These are phyloP conservation scores for Bolborhynchus lineola DNA, from an alignment of 2,113 vertebrate genomes.

Conservation along the genomic window DNA sequence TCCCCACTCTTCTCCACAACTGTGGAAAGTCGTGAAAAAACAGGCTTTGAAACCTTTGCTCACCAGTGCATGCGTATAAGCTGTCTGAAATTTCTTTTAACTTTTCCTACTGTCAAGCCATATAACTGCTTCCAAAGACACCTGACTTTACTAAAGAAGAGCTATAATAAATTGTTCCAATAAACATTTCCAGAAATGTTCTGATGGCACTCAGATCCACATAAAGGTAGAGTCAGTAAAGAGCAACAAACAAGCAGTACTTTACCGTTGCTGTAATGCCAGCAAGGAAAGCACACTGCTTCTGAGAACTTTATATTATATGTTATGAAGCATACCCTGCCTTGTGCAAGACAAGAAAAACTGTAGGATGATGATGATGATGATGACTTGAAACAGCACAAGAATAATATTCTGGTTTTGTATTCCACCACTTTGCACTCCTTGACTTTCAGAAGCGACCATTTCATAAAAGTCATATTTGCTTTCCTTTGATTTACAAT, in stretches of 20 bases:
- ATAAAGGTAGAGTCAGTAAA: background rate
- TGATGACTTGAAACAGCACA: background rate
- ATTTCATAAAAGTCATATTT: constrained; percentile 70
- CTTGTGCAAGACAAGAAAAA: background rate
- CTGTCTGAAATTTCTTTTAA: background rate
- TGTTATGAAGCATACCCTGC: background rate
- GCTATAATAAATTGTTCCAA: background rate
- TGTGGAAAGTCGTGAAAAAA: background rate
- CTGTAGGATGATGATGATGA: background rate
- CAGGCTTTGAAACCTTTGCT: background rate
- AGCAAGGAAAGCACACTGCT: background rate
- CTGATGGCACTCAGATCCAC: background rate
- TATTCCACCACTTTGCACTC: constrained; percentile 4
- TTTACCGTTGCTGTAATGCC: rapidly evolving
- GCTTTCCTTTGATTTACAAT: constrained; percentile 79
- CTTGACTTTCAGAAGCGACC: constrained; percentile 56
- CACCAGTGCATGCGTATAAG: background rate
- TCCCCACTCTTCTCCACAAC: background rate
- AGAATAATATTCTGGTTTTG: background rate
- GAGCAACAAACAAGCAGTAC: background rate
- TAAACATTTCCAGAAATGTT: background rate
- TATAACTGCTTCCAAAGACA: background rate
- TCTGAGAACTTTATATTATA: rapidly evolving
- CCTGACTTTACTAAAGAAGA: background rate
- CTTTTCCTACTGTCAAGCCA: background rate